Percentiles rank a stretch among this genome's conserved stretches.
Evolutionary conservation across 2,888 invertebrate species (phyloP).

Genomic region (Orthonevra nobilis): DNA sequence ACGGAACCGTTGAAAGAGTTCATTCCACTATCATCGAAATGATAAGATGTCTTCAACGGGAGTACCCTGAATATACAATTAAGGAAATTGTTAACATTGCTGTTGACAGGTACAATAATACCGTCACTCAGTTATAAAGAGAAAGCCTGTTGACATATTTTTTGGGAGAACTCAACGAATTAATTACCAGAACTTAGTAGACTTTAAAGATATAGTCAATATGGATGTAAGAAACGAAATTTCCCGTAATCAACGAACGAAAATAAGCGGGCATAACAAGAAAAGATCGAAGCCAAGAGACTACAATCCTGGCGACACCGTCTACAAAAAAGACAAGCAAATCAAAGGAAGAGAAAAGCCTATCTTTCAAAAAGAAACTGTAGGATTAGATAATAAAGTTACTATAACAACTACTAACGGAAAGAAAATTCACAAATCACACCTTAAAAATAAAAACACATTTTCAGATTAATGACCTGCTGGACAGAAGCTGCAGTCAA

Average conservation of each 20-base stretch:
- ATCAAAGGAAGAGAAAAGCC: conserved; percentile 31
- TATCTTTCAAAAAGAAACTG: conserved; percentile 4
- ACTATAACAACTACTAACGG: no score
- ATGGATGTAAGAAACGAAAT: conserved; percentile 46
- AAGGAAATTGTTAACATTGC: no score
- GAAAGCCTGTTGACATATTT: conserved; percentile 57
- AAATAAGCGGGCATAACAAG: conserved; percentile 30
- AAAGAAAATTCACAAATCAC: conserved; percentile 2
- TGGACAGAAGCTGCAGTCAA: no score
- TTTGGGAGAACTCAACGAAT: conserved; percentile 68
- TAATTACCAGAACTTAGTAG: no score
- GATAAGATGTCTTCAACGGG: no score
- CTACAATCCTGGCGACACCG: conserved; percentile 29
- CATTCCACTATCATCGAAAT: no score
- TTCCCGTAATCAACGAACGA: conserved; percentile 47
- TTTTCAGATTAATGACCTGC: no score
- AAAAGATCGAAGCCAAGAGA: conserved; percentile 27
- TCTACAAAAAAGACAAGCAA: conserved; percentile 50
- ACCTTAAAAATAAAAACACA: no score
- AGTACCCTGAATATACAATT: no score
- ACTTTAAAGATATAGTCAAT: no score
- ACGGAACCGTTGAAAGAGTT: no score
- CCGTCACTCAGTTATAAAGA: conserved; percentile 54
- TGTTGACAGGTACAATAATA: no score
- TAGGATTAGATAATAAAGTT: conserved; percentile 11